Base-by-base conservation (phyloP, 2,797 vertebrate genomes). In the Myripristis murdjan region DNA sequence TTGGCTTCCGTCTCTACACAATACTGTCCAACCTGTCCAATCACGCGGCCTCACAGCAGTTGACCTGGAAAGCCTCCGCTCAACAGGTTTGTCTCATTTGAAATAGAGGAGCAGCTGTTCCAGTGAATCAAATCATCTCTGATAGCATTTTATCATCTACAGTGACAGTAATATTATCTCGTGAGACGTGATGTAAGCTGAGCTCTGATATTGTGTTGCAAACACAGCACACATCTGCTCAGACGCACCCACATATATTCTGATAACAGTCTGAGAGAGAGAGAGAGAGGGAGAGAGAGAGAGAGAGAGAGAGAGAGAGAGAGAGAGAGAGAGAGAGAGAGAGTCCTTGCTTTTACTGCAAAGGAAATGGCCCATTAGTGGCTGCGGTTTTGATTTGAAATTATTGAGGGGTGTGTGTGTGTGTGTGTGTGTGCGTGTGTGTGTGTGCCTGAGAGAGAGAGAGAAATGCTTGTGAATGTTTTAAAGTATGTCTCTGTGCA, bases 281-380 rank as follows among this genome's bases (percentile, higher is more conserved):
- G n/a, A n/a, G n/a, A n/a, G n/a, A n/a, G n/a, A n/a, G n/a, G n/a
- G 22, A 49, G 56, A 8, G 52, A 8, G 20, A 51, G 22, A 26
- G 6, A 24, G 23, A 51, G 56, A 11, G 52, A 28, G 11, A 70
- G 16, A 55, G 18, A 24, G 54, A 16, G 22, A 37, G 7, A 16
- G 18, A n/a, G 22, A 20, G 31, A 54, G 55, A n/a, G 26, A 31
- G 43, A 56, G 43, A 41, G 35, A 47, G 26, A 31, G 18, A 16
- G 28, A 9, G 5, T 16, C 53, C 14, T 55, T 55, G 53, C 12
- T 35, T 49, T 28, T 5, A 23, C 55, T 54, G 49, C 3, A 41
- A 20, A 74, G 81, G 83, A 83, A 83, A 77, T 52, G 15, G 31
- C 26, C 64, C 49, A 75, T 88, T 82, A 86, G 35, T 69, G 43